phyloP scores from a whole-genome alignment of 2,797 vertebrate genomes.

The Notolepis coatsorum region DNA sequence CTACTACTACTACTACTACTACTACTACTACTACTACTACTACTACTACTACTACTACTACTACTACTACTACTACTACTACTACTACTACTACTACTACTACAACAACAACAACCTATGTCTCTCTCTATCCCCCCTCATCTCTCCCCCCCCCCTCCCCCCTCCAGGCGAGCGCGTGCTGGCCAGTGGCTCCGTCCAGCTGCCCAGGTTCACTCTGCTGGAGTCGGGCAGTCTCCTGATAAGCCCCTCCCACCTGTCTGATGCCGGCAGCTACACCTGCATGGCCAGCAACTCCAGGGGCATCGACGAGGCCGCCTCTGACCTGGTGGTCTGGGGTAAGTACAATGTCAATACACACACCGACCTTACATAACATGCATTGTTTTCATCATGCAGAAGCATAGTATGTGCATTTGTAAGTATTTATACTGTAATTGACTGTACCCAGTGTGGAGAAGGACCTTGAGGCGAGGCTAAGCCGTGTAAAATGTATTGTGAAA shows the following conservation, averaged over 20 bases:
- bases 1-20: too few species aligned
- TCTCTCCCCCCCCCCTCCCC: constrained; percentile 49
- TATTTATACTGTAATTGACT: too few species aligned
- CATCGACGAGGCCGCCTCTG: constrained; percentile 91
- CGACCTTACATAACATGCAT: not conserved
- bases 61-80: too few species aligned
- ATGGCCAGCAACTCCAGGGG: constrained; percentile 97
- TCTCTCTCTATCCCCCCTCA: not conserved
- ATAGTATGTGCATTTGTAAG: not conserved
- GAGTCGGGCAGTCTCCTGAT: constrained; percentile 95
- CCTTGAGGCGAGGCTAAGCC: not conserved
- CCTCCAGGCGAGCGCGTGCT: constrained; percentile 90
- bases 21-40: too few species aligned
- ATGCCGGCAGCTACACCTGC: constrained; percentile 93
- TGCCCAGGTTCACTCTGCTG: constrained; percentile 93
- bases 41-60: too few species aligned
- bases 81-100: too few species aligned
- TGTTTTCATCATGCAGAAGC: not conserved
- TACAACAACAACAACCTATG: too few species aligned
- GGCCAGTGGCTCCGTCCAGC: constrained; percentile 95
- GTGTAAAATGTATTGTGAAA: not conserved
- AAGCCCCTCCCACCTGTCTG: constrained; percentile 91
- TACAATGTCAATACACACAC: not conserved
- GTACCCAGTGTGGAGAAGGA: not conserved
- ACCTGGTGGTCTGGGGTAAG: constrained; percentile 96